Base-by-base conservation (phyloP, 1,140 invertebrate genomes). In the Drosophila oshimai region DNA sequence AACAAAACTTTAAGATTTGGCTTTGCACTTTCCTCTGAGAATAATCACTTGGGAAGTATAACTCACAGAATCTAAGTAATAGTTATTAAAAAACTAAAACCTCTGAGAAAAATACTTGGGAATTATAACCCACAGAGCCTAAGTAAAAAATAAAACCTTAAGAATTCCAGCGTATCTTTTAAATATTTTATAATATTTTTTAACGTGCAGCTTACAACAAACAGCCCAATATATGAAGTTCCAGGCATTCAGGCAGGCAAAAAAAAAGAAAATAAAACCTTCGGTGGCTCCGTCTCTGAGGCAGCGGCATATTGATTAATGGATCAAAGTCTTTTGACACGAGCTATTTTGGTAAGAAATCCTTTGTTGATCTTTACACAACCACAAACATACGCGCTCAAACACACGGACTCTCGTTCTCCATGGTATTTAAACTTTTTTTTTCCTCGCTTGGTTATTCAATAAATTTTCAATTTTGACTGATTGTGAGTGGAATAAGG, bases 401-500 rank as follows among this genome's bases (percentile, higher is more conserved):
- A 34, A 61, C 44, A 55, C 37, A 39, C 41, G 34, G 54, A 36
- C 34, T 36, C 41, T n/a, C n/a, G n/a, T n/a, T n/a, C 47, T 46
- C 22, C 15, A 42, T 64, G 55, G 36, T 55, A 62, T 60, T 80
- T 71, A 58, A 68, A 57, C 58, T 64, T 69, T 67, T 15, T 33
- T 62, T 47, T 9, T 53, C 41, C 42, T 34, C 34, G 70, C 74
- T 65, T n/a, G 50, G 80, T 87, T 86, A 90, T 90, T 90, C 83
- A 90, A 90, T 90, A 90, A 90, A 90, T 90, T 88, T 90, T 90
- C 88, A 90, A 90, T 90, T 90, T 90, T 90, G 88, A 90, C 88
- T 88, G 88, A 84, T 90, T 90, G 83, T 90, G 79, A 84, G 87
- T 90, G 72, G 84, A 90, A 90, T 90, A 86, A 86, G 80, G 79